Evolutionary conservation across 2,888 invertebrate genomes (phyloP).

Genomic region (Scrobipalpa costella): DNA sequence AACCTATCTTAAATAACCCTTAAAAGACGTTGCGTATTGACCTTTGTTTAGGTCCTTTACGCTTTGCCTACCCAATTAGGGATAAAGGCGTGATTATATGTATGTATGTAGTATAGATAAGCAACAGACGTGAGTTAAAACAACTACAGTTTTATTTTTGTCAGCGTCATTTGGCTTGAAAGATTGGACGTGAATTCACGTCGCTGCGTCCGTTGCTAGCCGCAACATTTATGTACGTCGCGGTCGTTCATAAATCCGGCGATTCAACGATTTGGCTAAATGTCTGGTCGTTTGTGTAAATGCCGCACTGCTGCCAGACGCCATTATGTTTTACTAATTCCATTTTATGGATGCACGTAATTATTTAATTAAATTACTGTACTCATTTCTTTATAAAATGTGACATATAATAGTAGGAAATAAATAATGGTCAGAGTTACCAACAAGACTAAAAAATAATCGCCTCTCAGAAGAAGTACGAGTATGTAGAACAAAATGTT

Average conservation of each 20-base stretch:
- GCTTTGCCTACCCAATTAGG: too few relatives aligned
- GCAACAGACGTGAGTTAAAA: too few relatives aligned
- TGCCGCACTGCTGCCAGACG: slow-evolving; percentile 12
- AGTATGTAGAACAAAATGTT: too few relatives aligned
- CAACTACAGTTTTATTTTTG: too few relatives aligned
- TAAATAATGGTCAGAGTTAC: neutral
- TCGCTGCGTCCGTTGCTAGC: slow-evolving; percentile 2
- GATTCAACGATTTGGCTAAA: slow-evolving; percentile 24
- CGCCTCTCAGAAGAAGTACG: too few relatives aligned
- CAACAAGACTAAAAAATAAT: too few relatives aligned
- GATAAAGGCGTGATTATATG: too few relatives aligned
- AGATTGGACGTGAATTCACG: slow-evolving; percentile 4
- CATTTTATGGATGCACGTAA: slow-evolving; percentile 1
- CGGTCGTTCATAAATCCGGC: slow-evolving; percentile 20
- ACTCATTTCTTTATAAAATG: neutral
- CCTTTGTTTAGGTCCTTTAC: too few relatives aligned
- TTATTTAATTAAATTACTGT: neutral
- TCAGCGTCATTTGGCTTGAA: slow-evolving; percentile 7
- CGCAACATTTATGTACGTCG: slow-evolving; percentile 17
- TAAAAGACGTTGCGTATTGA: too few relatives aligned
- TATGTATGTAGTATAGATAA: too few relatives aligned
- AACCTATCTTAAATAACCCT: too few relatives aligned
- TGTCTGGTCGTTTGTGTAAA: slow-evolving; percentile 23
- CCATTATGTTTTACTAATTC: slow-evolving; percentile 12
- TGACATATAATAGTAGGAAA: neutral